Evolutionary conservation across 1,140 invertebrate genomes (phyloP).

Genomic region (Mesaphorura yosii): DNA sequence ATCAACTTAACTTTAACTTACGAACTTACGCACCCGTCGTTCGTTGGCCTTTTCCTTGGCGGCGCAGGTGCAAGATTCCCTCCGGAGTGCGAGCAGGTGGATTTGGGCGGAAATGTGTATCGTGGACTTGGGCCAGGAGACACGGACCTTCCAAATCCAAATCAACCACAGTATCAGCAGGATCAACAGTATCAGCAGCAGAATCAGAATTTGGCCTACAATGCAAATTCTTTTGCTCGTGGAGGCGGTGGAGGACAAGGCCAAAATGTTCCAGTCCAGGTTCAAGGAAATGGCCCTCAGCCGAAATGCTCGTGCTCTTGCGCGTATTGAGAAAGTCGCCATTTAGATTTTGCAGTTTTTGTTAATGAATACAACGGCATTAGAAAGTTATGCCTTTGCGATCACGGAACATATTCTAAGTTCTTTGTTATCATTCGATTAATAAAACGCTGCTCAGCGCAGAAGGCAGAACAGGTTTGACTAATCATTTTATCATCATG

Average conservation of each 20-base stretch:
- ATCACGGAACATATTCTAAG: too few species aligned
- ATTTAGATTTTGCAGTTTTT: too few species aligned
- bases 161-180: slow-evolving; percentile 11
- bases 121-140: slow-evolving; percentile 27
- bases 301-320: slow-evolving; percentile 18
- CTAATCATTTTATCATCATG: too few species aligned
- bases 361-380: too few species aligned
- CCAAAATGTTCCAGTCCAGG: slow-evolving; percentile 11
- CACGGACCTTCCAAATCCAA: slow-evolving; percentile 24
- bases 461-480: too few species aligned
- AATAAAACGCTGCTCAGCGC: too few species aligned
- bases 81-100: slow-evolving; percentile 18
- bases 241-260: background rate
- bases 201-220: background rate
- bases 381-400: too few species aligned
- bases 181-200: slow-evolving; percentile 5
- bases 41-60: too few species aligned
- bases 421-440: too few species aligned
- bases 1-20: background rate
- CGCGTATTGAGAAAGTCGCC: slow-evolving; percentile 9
- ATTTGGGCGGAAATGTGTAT: slow-evolving; percentile 29
- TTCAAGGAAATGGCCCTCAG: slow-evolving; percentile 6
- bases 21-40: background rate
- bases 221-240: background rate
- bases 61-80: slow-evolving; percentile 29